Percentiles rank a stretch among this genome's conserved stretches.
These are phyloP conservation scores for Alectura lathami DNA, from an alignment of 2,113 vertebrate genomes.

Conservation along the genomic window DNA sequence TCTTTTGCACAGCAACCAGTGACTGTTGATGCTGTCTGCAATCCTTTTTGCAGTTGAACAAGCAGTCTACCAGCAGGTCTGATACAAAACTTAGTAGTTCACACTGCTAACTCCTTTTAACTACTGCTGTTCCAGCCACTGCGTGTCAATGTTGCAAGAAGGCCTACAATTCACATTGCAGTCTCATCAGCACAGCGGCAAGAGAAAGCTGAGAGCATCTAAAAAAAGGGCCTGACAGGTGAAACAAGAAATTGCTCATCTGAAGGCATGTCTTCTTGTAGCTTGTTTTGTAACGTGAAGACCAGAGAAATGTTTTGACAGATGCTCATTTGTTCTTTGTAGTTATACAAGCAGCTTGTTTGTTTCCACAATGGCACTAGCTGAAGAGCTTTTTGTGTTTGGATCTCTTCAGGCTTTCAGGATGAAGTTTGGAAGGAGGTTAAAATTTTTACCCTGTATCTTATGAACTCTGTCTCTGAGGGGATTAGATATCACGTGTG, in stretches of 20 bases:
- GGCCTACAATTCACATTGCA: background rate
- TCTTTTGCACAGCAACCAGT: background rate
- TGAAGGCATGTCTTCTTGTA: background rate
- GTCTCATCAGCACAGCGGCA: background rate
- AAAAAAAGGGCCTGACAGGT: background rate
- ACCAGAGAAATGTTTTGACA: background rate
- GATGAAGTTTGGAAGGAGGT: background rate
- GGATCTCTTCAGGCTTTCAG: background rate
- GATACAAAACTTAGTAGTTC: background rate
- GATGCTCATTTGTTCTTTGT: slow-evolving; percentile 17
- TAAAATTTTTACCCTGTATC: background rate
- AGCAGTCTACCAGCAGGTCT: background rate
- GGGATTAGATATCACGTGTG: background rate
- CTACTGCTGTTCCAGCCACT: background rate
- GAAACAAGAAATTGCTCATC: background rate
- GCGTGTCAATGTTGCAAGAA: background rate
- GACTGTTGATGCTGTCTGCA: background rate
- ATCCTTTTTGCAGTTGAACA: background rate
- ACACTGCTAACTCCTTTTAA: background rate
- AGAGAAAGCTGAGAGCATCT: background rate
- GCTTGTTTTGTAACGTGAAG: background rate
- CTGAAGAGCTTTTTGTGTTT: background rate
- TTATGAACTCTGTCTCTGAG: background rate
- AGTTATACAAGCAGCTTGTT: background rate
- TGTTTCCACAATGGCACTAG: background rate